Evolutionary conservation across 2,888 invertebrate species (phyloP), one percentile per base, ranked within the genome.

Genomic region (Athalia rosae): DNA sequence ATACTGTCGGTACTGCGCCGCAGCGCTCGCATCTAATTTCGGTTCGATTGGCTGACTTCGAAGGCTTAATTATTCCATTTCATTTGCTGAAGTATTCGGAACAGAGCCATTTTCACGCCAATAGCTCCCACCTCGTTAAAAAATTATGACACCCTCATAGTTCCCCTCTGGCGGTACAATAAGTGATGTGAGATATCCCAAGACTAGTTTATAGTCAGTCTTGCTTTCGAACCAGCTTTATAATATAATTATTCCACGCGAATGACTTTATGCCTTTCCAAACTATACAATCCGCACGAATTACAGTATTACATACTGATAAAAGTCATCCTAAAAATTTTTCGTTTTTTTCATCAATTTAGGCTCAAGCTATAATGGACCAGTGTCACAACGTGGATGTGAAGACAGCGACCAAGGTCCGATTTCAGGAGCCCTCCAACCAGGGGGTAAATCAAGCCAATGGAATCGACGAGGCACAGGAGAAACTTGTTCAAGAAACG

Each of bases 361-460:
- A 98, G 97, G 97, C 98, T 74, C 98, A 98, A 92, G 95, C 96
- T 74, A 97, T 98, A 85, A 95, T 98, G 81, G 98, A 98, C 90
- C 96, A 96, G 89, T 96, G 96, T 88, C 95, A 95, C 81, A 94
- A 95, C 86, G 92, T 94, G 80, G 92, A 92, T 83, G 92, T 92
- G 81, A 96, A 96, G 91, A 93, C 94, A 43, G 93, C 95, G 79
- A 94, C 96, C 82, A 97, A 96, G 91, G 97, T 97, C 77, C 94
- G 97, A 80, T 97, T 97, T 90, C 95, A 96, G 84, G 97, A 97
- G 89, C 95, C 95, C 0, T 92, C 89, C 0, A 81, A 79, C 13
- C 84, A 82, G 63, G 85, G 83, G 43, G 85, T 82, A 41, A 74
- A 74, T 62, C 84, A 83, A 53, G 76, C 80, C 3, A 85, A 85